Evolutionary conservation across 2,113 vertebrate genomes (phyloP).

Genomic region (Saguinus imperator): DNA sequence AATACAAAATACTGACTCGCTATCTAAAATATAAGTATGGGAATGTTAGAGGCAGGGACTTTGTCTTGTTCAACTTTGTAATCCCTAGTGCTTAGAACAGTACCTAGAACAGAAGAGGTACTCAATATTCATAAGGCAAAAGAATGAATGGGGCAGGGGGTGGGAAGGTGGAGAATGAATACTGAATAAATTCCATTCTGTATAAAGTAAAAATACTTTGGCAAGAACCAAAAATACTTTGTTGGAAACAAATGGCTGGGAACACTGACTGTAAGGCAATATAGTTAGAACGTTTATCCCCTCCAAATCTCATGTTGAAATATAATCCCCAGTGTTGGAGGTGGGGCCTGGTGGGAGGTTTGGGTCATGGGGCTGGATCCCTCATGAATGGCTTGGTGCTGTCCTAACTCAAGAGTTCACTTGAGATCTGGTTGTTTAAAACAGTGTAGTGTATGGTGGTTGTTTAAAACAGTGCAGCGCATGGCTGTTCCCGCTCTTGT

Average conservation of each 20-base stretch:
- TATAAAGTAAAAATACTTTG: conserved; percentile 15
- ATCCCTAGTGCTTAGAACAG: background rate
- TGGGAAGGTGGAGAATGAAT: background rate
- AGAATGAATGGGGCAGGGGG: background rate
- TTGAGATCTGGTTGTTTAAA: too few relatives aligned
- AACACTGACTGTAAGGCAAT: background rate
- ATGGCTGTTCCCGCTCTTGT: too few relatives aligned
- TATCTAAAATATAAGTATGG: conserved; percentile 2
- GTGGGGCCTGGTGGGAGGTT: too few relatives aligned
- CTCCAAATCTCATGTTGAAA: too few relatives aligned
- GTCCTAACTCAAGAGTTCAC: too few relatives aligned
- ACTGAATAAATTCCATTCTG: conserved; percentile 14
- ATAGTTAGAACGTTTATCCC: too few relatives aligned
- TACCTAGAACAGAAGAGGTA: background rate
- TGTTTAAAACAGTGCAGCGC: too few relatives aligned
- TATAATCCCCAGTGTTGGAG: too few relatives aligned
- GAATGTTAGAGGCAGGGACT: background rate
- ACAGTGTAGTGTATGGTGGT: too few relatives aligned
- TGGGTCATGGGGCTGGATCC: too few relatives aligned
- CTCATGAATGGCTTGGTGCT: too few relatives aligned
- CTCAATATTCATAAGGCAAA: conserved; percentile 22
- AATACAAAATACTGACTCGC: background rate
- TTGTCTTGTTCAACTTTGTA: conserved; percentile 14
- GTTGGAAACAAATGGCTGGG: background rate
- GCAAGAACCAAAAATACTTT: background rate